phyloP scores from a whole-genome alignment of 1,140 invertebrate species.

The Globodera rostochiensis region DNA sequence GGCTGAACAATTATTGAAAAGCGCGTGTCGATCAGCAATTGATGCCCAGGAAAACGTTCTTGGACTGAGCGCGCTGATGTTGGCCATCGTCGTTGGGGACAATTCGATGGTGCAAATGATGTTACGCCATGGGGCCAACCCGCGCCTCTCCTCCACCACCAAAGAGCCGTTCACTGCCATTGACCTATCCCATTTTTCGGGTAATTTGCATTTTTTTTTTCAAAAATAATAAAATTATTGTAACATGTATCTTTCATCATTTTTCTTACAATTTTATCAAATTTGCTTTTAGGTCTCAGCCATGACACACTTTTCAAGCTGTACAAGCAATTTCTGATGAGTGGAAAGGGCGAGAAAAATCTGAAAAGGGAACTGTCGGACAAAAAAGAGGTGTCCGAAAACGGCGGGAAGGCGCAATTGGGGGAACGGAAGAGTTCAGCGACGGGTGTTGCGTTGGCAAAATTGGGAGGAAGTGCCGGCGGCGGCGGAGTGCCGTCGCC shows the following conservation, averaged over 20 bases:
- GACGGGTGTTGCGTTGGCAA: background rate
- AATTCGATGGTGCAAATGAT: constrained; percentile 37
- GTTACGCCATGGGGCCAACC: constrained; percentile 25
- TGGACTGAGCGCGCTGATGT: constrained; percentile 37
- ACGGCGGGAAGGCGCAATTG: background rate
- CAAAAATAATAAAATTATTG: no score
- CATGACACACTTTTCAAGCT: constrained; percentile 14
- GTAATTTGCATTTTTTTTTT: background rate
- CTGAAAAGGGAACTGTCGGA: constrained; percentile 2
- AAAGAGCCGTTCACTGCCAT: constrained; percentile 37
- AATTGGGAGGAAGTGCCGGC: background rate
- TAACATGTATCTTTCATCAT: no score
- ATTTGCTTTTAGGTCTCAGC: background rate
- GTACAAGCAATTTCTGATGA: constrained; percentile 9
- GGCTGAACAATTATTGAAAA: constrained; percentile 32
- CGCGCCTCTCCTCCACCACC: constrained; percentile 32
- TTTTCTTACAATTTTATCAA: no score
- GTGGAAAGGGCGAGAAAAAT: background rate
- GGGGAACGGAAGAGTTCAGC: background rate
- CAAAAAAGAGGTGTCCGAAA: background rate
- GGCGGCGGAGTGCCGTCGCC: constrained; percentile 1
- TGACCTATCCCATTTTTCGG: constrained; percentile 34
- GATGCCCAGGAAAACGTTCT: constrained; percentile 39
- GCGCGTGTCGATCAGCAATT: background rate
- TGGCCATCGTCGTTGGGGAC: constrained; percentile 36